These are phyloP conservation scores for Cydia strobilella DNA, from an alignment of 1,140 invertebrate species.

Conservation along the genomic window DNA sequence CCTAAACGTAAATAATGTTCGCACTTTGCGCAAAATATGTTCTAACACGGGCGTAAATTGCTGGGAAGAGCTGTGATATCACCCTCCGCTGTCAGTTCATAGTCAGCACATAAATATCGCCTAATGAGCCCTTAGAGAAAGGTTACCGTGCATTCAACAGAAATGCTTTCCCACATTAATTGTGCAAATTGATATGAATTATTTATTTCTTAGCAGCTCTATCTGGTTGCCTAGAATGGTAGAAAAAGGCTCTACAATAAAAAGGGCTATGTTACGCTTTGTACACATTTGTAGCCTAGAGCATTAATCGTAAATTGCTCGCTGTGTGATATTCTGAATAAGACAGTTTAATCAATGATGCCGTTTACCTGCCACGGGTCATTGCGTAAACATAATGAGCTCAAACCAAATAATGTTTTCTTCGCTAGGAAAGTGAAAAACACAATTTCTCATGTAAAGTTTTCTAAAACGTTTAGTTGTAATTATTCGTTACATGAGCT, in stretches of 20 bases:
- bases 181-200: constrained; percentile 58
- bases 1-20: constrained; percentile 42
- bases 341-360: constrained; percentile 19
- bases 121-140: constrained; percentile 63
- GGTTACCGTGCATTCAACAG: constrained; percentile 53
- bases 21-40: constrained; percentile 34
- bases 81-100: constrained; percentile 36
- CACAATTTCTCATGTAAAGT: background rate
- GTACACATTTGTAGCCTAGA: constrained; percentile 38
- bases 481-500: constrained; percentile 25
- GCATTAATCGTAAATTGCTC: constrained; percentile 29
- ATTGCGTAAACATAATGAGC: constrained; percentile 14
- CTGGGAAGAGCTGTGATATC: constrained; percentile 41
- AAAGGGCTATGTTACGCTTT: constrained; percentile 49
- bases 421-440: background rate
- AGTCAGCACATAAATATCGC: constrained; percentile 49
- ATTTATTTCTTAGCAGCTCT: constrained; percentile 52
- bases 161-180: constrained; percentile 58
- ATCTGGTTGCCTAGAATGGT: constrained; percentile 47
- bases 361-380: constrained; percentile 8
- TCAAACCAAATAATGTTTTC: background rate
- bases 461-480: constrained; percentile 27
- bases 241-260: constrained; percentile 45
- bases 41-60: constrained; percentile 36
- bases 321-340: constrained; percentile 1